Percentiles rank a stretch among this genome's conserved stretches.
Conservation (phyloP, 2,113 vertebrate species). For the Polyodon spathula region DNA sequence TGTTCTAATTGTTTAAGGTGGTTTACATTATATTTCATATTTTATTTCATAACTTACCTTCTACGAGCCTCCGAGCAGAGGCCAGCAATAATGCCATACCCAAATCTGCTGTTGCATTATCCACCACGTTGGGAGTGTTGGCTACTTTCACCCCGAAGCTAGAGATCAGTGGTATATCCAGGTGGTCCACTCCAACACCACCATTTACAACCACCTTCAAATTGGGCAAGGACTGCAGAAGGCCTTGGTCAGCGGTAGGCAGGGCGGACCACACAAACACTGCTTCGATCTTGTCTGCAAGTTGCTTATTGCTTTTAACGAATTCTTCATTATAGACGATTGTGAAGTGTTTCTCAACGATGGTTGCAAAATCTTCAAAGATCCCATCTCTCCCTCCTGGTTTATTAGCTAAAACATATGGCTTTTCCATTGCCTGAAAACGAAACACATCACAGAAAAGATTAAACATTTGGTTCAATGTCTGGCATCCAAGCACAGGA, state of each 20-base stretch:
- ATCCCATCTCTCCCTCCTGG: slow-evolving; percentile 39
- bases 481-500: too few relatives aligned
- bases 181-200: slow-evolving; percentile 65
- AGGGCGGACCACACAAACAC: slow-evolving; percentile 43
- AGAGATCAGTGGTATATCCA: slow-evolving; percentile 56
- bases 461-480: too few relatives aligned
- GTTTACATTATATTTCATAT: background rate
- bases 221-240: slow-evolving; percentile 50
- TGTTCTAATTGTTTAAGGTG: background rate
- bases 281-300: slow-evolving; percentile 45
- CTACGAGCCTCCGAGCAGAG: slow-evolving; percentile 55
- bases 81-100: slow-evolving; percentile 63
- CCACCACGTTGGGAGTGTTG: slow-evolving; percentile 54
- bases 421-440: slow-evolving; percentile 45
- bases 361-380: slow-evolving; percentile 28
- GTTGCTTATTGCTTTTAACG: slow-evolving; percentile 37
- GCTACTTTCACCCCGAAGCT: slow-evolving; percentile 58
- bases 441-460: background rate
- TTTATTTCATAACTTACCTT: slow-evolving; percentile 42
- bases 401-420: slow-evolving; percentile 35
- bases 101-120: slow-evolving; percentile 58
- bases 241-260: slow-evolving; percentile 30
- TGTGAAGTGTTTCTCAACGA: slow-evolving; percentile 56
- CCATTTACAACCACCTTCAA: slow-evolving; percentile 55
- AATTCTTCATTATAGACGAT: slow-evolving; percentile 53